phyloP scores from a whole-genome alignment of 1,140 invertebrate genomes.

The Bombus impatiens region DNA sequence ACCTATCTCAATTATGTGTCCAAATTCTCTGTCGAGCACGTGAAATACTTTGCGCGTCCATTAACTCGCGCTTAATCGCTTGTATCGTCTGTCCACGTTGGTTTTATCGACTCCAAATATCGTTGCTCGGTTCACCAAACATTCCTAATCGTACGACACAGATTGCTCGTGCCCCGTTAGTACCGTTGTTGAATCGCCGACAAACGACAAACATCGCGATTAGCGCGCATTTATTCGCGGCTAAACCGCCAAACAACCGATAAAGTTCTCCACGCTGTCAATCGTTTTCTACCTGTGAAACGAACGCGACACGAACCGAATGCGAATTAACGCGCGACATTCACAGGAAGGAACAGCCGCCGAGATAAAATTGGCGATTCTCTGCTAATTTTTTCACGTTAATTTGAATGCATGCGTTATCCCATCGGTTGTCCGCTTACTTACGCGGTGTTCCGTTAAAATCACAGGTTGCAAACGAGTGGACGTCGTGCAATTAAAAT shows the following conservation, averaged over 20 bases:
- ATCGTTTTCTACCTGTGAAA: constrained; percentile 13
- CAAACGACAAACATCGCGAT: constrained; percentile 45
- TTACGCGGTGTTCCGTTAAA: constrained; percentile 24
- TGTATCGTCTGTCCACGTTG: no score
- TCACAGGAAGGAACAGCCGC: not conserved
- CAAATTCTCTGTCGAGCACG: no score
- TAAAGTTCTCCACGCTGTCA: constrained; percentile 25
- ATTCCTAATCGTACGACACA: not conserved
- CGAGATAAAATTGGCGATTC: not conserved
- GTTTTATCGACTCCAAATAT: not conserved
- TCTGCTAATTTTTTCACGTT: not conserved
- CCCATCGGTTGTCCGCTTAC: not conserved
- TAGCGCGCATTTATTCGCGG: constrained; percentile 31
- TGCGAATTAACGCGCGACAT: not conserved
- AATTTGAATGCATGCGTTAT: not conserved
- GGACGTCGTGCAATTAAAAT: constrained; percentile 29
- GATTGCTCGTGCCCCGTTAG: not conserved
- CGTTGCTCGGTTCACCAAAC: not conserved
- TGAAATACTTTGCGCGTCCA: no score
- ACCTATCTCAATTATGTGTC: no score
- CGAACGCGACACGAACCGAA: not conserved
- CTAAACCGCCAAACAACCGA: constrained; percentile 25
- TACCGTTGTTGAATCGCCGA: constrained; percentile 37
- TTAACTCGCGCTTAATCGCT: no score
- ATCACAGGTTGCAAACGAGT: not conserved